These are phyloP conservation scores for Staurois parvus DNA, from an alignment of 2,797 vertebrate genomes.

Conservation along the genomic window DNA sequence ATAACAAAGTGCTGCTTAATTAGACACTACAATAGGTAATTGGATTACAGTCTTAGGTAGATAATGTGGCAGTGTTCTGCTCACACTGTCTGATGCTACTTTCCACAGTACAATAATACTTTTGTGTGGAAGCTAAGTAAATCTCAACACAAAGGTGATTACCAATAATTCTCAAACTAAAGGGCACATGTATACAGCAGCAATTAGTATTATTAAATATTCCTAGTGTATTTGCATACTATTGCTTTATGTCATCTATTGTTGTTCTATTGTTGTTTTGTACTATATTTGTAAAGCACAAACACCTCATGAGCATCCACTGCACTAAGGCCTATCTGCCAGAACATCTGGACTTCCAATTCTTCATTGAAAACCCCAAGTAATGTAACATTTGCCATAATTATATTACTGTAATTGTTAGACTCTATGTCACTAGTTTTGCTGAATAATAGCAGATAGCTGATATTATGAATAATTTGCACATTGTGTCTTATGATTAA, in stretches of 20 bases:
- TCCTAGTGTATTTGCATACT: too few species aligned
- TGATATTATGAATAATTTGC: not conserved
- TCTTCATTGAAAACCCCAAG: too few species aligned
- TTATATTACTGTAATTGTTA: not conserved
- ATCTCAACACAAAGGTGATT: not conserved
- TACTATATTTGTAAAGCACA: too few species aligned
- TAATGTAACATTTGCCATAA: too few species aligned
- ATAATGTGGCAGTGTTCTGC: not conserved
- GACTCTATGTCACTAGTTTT: not conserved
- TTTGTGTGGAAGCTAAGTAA: not conserved
- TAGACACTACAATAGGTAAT: not conserved
- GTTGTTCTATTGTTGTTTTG: not conserved
- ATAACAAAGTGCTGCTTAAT: not conserved
- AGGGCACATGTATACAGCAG: not conserved
- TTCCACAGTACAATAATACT: not conserved
- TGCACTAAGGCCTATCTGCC: not conserved
- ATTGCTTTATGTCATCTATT: not conserved
- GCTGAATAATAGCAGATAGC: not conserved
- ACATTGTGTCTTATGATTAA: too few species aligned
- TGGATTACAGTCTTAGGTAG: slow-evolving; percentile 1
- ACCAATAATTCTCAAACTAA: not conserved
- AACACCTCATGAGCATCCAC: not conserved
- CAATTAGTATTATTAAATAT: not conserved
- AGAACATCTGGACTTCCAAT: not conserved
- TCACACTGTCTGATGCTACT: not conserved